Conservation (phyloP, 2,113 vertebrate species). For the Gobiocypris rarus region DNA sequence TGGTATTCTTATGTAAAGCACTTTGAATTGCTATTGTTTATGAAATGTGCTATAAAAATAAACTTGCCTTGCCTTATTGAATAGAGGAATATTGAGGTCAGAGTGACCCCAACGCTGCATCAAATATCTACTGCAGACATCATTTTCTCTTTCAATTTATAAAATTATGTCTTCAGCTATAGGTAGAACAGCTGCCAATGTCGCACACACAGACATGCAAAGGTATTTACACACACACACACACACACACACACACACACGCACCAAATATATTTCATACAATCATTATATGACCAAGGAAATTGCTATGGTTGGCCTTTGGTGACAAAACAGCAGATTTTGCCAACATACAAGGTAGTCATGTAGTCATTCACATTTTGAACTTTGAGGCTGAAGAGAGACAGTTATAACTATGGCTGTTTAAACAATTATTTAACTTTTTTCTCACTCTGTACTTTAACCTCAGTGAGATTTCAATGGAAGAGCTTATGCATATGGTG, state of each 20-base stretch:
- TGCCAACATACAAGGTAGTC: slow-evolving; percentile 39
- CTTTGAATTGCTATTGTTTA: too few relatives aligned
- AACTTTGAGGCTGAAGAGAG: not conserved
- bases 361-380: slow-evolving; percentile 53
- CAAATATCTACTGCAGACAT: not conserved
- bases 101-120: not conserved
- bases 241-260: not conserved
- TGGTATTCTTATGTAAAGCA: too few relatives aligned
- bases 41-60: too few relatives aligned
- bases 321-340: slow-evolving; percentile 47
- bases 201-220: not conserved
- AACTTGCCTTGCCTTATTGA: too few relatives aligned
- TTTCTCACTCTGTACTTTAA: not conserved
- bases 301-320: not conserved
- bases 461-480: not conserved
- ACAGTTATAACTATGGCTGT: not conserved
- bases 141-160: not conserved
- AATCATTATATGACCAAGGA: not conserved
- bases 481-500: not conserved
- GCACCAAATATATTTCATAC: not conserved
- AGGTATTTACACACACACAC: not conserved
- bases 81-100: not conserved
- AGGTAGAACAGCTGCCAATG: not conserved
- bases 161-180: slow-evolving; percentile 7
- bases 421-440: not conserved